A percentile compares a stretch with the other conserved stretches of the same genome.
phyloP scores from a whole-genome alignment of 2,888 invertebrate species.

The Odontocerum albicorne region DNA sequence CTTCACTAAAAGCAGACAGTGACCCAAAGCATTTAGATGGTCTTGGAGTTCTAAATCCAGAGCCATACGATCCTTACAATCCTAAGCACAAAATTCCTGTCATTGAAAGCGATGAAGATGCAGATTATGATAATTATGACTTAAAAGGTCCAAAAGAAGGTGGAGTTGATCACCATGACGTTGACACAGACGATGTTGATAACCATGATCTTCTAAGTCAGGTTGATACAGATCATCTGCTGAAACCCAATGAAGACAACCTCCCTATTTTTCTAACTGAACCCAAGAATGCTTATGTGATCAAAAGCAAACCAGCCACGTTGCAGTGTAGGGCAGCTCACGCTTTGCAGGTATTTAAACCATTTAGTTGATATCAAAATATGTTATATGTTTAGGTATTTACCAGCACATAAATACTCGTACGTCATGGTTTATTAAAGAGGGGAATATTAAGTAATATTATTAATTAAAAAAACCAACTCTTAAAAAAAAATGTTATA shows the following conservation, averaged over 20 bases:
- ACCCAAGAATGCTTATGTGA: conserved; percentile 87
- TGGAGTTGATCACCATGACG: conserved; percentile 21
- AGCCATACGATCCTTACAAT: conserved; percentile 35
- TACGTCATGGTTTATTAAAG: too few relatives aligned
- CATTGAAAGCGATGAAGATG: conserved; percentile 43
- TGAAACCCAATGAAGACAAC: conserved; percentile 64
- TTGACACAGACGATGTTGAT: conserved; percentile 47
- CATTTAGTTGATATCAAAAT: too few relatives aligned
- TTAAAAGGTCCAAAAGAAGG: conserved; percentile 41
- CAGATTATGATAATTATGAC: conserved; percentile 47
- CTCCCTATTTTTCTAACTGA: conserved; percentile 85
- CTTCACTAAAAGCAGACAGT: conserved; percentile 5
- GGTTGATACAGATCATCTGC: conserved; percentile 48
- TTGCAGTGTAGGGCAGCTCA: conserved; percentile 90
- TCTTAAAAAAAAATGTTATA: too few relatives aligned
- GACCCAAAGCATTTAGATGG: conserved; percentile 13
- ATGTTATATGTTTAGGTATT: too few relatives aligned
- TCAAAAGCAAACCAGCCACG: conserved; percentile 87
- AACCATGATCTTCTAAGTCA: conserved; percentile 51
- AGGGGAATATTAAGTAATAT: too few relatives aligned
- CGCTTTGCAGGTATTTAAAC: conserved; percentile 67
- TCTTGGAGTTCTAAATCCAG: conserved; percentile 24
- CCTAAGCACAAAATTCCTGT: conserved; percentile 31
- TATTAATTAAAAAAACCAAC: too few relatives aligned
- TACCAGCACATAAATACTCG: too few relatives aligned